A percentile compares a stretch with the other conserved stretches of the same genome.
These are phyloP conservation scores for Anneissia japonica DNA, from an alignment of 35 echinoderm and acorn worm genomes.

Conservation along the genomic window DNA sequence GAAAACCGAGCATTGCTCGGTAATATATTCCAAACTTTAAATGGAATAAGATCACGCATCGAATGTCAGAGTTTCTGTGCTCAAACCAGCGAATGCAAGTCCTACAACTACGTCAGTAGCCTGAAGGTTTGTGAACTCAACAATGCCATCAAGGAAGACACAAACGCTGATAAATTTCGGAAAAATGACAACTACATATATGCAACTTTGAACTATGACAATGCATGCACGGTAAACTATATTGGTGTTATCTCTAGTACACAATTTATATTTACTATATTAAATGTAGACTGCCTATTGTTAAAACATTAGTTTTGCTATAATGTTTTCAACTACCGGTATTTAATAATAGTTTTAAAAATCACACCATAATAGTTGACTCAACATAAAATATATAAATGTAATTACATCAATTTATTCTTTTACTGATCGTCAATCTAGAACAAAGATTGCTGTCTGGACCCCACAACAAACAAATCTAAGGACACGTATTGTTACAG, in stretches of 20 bases:
- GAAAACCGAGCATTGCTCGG: neutral
- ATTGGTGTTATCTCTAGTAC: too few species aligned
- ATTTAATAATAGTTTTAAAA: too few species aligned
- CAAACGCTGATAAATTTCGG: neutral
- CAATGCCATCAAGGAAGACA: neutral
- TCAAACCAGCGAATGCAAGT: neutral
- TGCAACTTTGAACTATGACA: neutral
- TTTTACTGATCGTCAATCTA: too few species aligned
- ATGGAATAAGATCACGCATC: neutral
- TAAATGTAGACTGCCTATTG: too few species aligned
- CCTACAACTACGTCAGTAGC: neutral
- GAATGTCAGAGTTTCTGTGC: neutral
- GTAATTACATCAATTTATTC: too few species aligned
- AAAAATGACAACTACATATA: neutral
- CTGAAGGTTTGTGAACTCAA: neutral
- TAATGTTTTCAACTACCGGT: too few species aligned
- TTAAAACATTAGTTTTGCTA: too few species aligned
- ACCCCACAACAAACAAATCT: neutral
- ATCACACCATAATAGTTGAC: too few species aligned
- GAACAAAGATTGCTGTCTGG: neutral
- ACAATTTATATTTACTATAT: too few species aligned
- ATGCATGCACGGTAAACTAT: neutral
- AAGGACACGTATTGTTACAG: neutral
- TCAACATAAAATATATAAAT: too few species aligned
- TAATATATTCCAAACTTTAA: neutral